Base-by-base conservation (phyloP, 2,888 invertebrate species). In the Callimorpha dominula region DNA sequence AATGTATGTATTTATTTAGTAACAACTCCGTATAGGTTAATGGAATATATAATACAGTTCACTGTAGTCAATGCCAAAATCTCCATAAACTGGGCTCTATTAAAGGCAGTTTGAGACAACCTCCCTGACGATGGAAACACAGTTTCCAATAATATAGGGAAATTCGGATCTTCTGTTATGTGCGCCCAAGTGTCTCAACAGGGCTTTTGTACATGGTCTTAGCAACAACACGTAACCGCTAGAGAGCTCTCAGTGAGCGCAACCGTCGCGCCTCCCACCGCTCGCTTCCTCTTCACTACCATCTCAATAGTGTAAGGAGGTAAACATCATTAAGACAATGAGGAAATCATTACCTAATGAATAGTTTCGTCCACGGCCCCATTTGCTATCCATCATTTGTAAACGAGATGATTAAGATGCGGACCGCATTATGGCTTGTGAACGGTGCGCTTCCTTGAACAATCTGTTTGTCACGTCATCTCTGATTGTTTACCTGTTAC, bases 331-430 rank as follows among this genome's bases (percentile, higher is more conserved):
- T 17, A 31, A 12, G 46, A 68, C 42, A 73, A 81, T 57, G 63
- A 79, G 75, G 75, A 79, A 81, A 52, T 72, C 57, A 74, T 78
- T 65, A 72, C 42, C 20, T 42, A 64, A 17, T 31, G 15, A 69
- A 50, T 69, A 49, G 57, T 72, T 65, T 68, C 42, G 68, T 67
- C 50, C 65, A 12, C 67, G 67, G 54, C 52, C 63, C 42, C 65
- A 14, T 52, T 62, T 62, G 17, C 64, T n/a, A 65, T 7, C 46
- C 8, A 60, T 43, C 40, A 49, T 67, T 65, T 65, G 17, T 60
- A 20, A 67, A 71, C 66, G 50, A 72, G 20, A 50, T 50, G 12
- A 71, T 71, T 66, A 66, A 65, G 60, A 71, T 71, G 65, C 71
- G 46, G 71, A 17, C 49, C 65, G 42, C 60, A 12, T 57, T 12